Conservation (phyloP, 2,888 invertebrate genomes). For the Pelosia muscerda region DNA sequence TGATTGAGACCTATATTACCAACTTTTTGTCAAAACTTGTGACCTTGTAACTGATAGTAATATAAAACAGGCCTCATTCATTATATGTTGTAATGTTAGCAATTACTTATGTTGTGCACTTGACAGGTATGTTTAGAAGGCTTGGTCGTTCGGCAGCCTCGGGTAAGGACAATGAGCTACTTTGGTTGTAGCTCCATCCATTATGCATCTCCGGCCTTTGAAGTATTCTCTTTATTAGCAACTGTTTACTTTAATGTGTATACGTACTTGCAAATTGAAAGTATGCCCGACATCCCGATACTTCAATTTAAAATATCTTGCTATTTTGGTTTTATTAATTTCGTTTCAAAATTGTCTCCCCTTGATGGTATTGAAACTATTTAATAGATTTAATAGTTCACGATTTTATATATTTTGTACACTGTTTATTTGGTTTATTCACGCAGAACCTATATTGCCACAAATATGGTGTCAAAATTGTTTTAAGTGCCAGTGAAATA, state of each 20-base stretch:
- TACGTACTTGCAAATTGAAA: background rate
- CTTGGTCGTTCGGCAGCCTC: background rate
- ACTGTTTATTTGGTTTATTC: too few species aligned
- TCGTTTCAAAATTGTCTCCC: background rate
- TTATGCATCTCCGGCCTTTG: conserved; percentile 10
- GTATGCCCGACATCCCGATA: background rate
- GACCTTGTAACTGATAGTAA: background rate
- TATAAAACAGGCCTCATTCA: background rate
- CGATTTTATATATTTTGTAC: too few species aligned
- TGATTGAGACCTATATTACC: background rate
- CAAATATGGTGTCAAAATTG: background rate
- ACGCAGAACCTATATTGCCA: background rate
- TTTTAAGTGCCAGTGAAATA: background rate
- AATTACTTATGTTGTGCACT: background rate
- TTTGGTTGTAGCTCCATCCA: background rate
- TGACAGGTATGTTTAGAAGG: background rate
- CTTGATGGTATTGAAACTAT: background rate
- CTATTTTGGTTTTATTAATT: background rate
- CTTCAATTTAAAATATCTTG: background rate
- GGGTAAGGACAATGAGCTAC: conserved; percentile 13
- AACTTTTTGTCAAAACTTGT: background rate
- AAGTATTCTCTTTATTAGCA: background rate
- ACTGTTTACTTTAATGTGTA: background rate
- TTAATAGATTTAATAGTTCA: too few species aligned
- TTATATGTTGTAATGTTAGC: conserved; percentile 1